phyloP scores from a whole-genome alignment of 2,888 invertebrate species.

The Calephelis perditalis region DNA sequence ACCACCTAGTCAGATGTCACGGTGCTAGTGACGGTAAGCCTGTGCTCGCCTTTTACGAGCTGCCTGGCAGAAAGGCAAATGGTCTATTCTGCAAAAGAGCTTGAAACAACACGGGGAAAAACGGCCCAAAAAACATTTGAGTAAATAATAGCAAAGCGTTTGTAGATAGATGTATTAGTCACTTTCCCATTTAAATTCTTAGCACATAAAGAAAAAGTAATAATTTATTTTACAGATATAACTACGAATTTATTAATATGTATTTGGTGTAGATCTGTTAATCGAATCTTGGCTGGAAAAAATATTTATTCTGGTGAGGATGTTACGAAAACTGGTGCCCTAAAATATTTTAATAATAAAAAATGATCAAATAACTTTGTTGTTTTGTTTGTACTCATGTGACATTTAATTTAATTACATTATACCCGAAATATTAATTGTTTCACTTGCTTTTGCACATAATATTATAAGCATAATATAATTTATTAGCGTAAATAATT shows the following conservation, averaged over 20 bases:
- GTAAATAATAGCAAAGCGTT: background rate
- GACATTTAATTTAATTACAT: no score
- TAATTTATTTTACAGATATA: background rate
- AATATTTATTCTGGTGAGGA: background rate
- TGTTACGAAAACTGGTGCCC: background rate
- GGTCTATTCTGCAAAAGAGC: no score
- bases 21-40: no score
- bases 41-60: no score
- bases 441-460: no score
- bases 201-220: background rate
- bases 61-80: no score
- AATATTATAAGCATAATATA: no score
- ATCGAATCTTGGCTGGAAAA: conserved; percentile 6
- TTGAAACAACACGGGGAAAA: no score
- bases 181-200: background rate
- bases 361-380: background rate
- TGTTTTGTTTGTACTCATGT: no score
- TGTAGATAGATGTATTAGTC: background rate
- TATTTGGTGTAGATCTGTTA: background rate
- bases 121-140: background rate
- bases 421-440: no score
- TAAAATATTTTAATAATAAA: background rate
- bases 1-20: no score
- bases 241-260: conserved; percentile 1
- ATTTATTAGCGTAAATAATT: no score